Conservation (phyloP, 2,888 invertebrate genomes). For the Branchipolynoe longqiensis region DNA sequence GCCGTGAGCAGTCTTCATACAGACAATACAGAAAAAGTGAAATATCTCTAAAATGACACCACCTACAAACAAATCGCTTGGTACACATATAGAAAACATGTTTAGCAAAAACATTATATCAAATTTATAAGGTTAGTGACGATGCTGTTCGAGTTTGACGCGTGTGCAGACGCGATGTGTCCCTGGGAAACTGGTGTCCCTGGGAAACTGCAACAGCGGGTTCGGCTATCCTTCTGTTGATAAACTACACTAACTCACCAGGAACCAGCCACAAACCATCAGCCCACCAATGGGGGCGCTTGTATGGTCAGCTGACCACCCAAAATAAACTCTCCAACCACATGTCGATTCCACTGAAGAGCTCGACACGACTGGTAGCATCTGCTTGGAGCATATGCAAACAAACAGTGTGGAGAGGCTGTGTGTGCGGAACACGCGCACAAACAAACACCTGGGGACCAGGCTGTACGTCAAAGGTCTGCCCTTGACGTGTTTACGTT, state of each 20-base stretch:
- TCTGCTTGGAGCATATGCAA: background rate
- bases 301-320: slow-evolving; percentile 16
- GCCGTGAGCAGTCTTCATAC: no score
- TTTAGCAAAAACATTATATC: no score
- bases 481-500: background rate
- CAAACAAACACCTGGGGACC: no score
- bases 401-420: background rate
- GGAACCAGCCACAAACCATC: background rate
- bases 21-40: no score
- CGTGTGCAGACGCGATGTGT: background rate
- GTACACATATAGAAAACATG: no score
- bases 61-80: no score
- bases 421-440: background rate
- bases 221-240: background rate
- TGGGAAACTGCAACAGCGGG: background rate
- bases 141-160: no score
- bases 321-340: slow-evolving; percentile 25
- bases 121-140: no score
- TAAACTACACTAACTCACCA: background rate
- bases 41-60: no score
- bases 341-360: background rate
- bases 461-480: no score
- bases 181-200: background rate
- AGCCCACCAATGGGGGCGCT: slow-evolving; percentile 11
- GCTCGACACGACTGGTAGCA: background rate